These are phyloP conservation scores for Morelia viridis DNA, from an alignment of 2,797 vertebrate species.

Conservation along the genomic window DNA sequence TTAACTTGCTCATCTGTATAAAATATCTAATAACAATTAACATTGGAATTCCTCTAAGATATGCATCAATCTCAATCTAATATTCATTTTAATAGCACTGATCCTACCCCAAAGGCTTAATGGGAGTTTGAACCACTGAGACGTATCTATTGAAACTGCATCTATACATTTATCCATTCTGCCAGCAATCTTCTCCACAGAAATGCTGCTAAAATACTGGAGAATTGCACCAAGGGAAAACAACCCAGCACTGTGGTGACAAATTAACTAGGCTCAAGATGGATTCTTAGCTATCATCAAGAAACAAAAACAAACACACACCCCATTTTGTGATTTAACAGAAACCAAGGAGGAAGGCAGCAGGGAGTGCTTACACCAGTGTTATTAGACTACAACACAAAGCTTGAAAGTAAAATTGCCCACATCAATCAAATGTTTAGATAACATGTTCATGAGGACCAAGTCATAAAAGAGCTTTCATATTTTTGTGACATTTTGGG, in stretches of 20 bases:
- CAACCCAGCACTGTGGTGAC: neutral
- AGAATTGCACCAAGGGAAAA: neutral
- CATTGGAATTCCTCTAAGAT: neutral
- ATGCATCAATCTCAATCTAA: neutral
- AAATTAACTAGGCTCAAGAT: neutral
- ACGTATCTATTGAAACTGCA: neutral
- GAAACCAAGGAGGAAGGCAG: neutral
- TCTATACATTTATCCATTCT: neutral
- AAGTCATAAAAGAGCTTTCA: neutral
- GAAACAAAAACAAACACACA: neutral
- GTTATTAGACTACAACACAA: neutral
- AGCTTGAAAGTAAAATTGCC: neutral
- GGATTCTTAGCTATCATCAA: neutral
- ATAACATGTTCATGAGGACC: neutral
- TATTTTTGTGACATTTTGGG: neutral
- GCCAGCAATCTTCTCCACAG: neutral
- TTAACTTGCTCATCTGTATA: neutral
- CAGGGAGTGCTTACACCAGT: neutral
- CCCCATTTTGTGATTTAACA: neutral
- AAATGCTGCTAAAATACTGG: neutral
- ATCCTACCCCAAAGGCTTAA: neutral
- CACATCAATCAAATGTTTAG: neutral
- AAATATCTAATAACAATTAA: neutral
- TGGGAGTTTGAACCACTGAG: neutral
- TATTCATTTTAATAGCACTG: neutral